Evolutionary conservation across 2,797 vertebrate species (phyloP).

Genomic region (Caiman crocodilus): DNA sequence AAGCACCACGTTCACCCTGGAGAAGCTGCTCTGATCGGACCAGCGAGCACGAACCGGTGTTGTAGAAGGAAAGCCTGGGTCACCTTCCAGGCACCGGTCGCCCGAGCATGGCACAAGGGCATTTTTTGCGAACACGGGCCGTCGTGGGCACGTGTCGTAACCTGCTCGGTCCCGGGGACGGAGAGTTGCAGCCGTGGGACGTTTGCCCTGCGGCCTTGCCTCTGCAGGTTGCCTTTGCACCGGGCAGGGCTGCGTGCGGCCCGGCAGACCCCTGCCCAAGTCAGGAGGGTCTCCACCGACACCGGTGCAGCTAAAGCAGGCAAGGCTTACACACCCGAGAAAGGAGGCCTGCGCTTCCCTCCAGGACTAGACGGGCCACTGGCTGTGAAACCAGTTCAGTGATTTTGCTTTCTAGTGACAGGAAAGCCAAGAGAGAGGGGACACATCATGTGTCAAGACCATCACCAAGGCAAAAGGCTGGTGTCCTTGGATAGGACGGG

Average conservation of each 20-base stretch:
- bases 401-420: not conserved
- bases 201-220: slow-evolving; percentile 35
- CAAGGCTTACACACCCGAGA: no score
- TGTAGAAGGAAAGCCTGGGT: slow-evolving; percentile 71
- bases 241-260: slow-evolving; percentile 18
- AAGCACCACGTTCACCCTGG: slow-evolving; percentile 70
- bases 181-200: not conserved
- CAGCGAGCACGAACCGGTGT: slow-evolving; percentile 65
- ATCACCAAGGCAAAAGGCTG: slow-evolving; percentile 62
- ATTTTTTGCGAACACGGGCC: slow-evolving; percentile 68
- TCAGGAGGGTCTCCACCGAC: slow-evolving; percentile 53
- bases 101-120: not conserved
- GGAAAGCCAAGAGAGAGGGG: slow-evolving; percentile 22
- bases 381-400: slow-evolving; percentile 64
- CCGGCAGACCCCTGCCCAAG: slow-evolving; percentile 13
- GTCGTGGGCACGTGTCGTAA: slow-evolving; percentile 45
- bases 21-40: slow-evolving; percentile 70
- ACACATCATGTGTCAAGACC: slow-evolving; percentile 70
- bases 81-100: slow-evolving; percentile 65
- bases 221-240: slow-evolving; percentile 36
- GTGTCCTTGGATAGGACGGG: slow-evolving; percentile 62
- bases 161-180: slow-evolving; percentile 42
- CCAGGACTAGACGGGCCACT: slow-evolving; percentile 48
- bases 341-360: not conserved
- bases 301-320: slow-evolving; percentile 47